A percentile compares a stretch with the other conserved stretches of the same genome.
Evolutionary conservation across 2,797 vertebrate species (phyloP).

Genomic region (Cygnus olor): DNA sequence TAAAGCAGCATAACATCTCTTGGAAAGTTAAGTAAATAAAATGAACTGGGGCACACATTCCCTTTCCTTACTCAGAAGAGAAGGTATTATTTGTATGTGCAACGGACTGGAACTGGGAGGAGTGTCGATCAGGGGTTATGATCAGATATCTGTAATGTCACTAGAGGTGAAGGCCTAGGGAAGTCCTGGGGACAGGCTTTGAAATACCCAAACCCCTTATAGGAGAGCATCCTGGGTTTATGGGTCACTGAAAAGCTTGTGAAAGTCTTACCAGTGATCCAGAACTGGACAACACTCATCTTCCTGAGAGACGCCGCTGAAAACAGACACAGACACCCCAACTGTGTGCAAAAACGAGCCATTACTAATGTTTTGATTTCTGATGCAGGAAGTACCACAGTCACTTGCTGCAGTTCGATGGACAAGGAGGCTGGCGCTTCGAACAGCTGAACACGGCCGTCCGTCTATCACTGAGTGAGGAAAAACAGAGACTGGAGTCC

Average conservation of each 20-base stretch:
- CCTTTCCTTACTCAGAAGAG: neutral
- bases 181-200: neutral
- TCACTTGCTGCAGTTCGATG: conserved; percentile 97
- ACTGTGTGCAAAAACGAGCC: neutral
- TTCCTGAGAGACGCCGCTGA: neutral
- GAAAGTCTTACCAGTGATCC: neutral
- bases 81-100: neutral
- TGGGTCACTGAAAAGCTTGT: neutral
- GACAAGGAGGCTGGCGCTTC: conserved; percentile 96
- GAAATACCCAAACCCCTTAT: neutral
- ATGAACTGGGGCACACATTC: neutral
- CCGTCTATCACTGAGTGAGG: conserved; percentile 93
- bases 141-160: neutral
- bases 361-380: conserved; percentile 54
- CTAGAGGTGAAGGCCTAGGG: neutral
- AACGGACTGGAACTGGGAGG: too few species aligned
- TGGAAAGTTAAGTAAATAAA: neutral
- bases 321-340: neutral
- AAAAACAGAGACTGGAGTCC: conserved; percentile 95
- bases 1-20: neutral
- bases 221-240: neutral
- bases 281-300: neutral
- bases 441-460: conserved; percentile 95
- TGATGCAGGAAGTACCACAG: conserved; percentile 95
- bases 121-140: too few species aligned